Base-by-base conservation (phyloP, 2,113 vertebrate genomes). In the Deroptyus accipitrinus region DNA sequence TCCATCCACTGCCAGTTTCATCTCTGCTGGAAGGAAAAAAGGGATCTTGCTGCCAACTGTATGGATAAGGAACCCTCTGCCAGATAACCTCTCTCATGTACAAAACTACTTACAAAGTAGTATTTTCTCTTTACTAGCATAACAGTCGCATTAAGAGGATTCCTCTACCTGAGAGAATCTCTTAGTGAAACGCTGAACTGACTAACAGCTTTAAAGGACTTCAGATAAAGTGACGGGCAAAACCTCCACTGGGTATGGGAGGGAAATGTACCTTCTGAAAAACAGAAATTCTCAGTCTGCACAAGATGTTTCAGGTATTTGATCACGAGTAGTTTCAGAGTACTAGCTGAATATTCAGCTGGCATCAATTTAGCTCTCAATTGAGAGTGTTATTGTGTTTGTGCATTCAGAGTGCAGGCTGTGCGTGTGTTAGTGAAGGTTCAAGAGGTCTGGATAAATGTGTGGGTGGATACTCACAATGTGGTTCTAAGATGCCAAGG, bases 141-240 rank as follows among this genome's bases (percentile, higher is more conserved):
- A 73, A 68, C 52, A 13, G 3, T 73, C 88, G 79, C 75, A 33
- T 51, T 69, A 73, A 94, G 79, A 87, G 75, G 85, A 93, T 83
- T 94, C 44, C 59, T 80, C 63, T 66, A 16, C 75, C 90, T 83
- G 62, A 39, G 77, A 78, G 62, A 79, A 15, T 19, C 1, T 55
- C 69, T 54, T 30, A 20, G 70, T 16, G 69, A 74, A 92, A 37
- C 2, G 2, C 70, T 4, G 25, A 91, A 25, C 46, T 63, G 84
- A 18, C 62, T 28, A 54, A 37, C 70, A 76, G 78, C 92, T 72
- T 81, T 23, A 49, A 70, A 85, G 70, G 84, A 66, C 75, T 87
- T 75, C 35, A 35, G 73, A 30, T 33, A 41, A 86, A 76, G 52
- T 9, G 72, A 6, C 3, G 3, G 62, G 35, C 57, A 72, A 83